Base-by-base conservation (phyloP, 64 coral and sea anemone genomes). In the Stichodactyla mertensii region DNA sequence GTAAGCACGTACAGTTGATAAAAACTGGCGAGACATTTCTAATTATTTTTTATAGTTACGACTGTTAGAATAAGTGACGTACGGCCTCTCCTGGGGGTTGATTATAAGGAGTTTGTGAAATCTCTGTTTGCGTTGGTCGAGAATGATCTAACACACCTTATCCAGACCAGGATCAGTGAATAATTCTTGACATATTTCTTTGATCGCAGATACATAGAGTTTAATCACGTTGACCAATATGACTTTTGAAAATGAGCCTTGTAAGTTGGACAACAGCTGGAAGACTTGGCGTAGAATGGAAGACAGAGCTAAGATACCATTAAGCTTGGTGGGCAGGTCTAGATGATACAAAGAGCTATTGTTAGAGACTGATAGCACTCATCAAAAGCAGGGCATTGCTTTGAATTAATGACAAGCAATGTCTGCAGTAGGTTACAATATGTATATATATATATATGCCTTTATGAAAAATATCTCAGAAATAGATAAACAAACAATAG, bases 151-250 rank as follows among this genome's bases (percentile, higher is more conserved):
- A 18, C 55, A 51, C 83, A 85, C 60, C 83, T 85, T 61, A 36
- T 85, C 83, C 7, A 36, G 54, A 6, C 53, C 77, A 64, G 55
- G 45, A 84, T 19, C 12, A 77, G 69, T 87, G 28, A 87, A 57
- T 8, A 19, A 58, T 61, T 83, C 52, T 4, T 86, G 64, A 22
- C 54, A 61, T 7, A 87, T 64, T 14, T 83, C 74, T 52, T 91
- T 91, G 11, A 91, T 12, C 13, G 77, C 79, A 0, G 77, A 56
- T 71, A 87, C 80, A 61, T 91, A 91, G 77, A 87, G 90, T 59
- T 67, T 91, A 15, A 87, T 91, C 12, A 91, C 61, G n/a, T 91
- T 82, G 15, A 52, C 6, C 61, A 85, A 70, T 55, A 87, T 53
- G 57, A 51, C 51, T 77, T 61, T 85, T 82, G 82, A 90, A 52